These are phyloP conservation scores for Drosophila mettleri DNA, from an alignment of 2,888 invertebrate species.

Conservation along the genomic window DNA sequence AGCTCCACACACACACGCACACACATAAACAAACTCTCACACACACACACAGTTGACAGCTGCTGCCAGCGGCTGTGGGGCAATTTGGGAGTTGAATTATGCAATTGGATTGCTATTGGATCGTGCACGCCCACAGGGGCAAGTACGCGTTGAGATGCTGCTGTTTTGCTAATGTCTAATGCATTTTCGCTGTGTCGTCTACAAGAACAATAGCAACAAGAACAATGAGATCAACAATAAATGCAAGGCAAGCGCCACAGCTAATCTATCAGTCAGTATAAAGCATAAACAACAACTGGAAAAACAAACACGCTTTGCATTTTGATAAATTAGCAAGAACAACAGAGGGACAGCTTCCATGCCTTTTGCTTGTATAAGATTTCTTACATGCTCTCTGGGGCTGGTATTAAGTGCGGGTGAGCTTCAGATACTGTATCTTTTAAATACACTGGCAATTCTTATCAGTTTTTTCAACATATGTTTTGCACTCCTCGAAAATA, in stretches of 20 bases:
- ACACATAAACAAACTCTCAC: too few species aligned
- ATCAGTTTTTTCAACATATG: slow-evolving; percentile 51
- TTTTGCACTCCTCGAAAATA: slow-evolving; percentile 38
- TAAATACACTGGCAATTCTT: slow-evolving; percentile 48
- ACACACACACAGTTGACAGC: slow-evolving; percentile 3
- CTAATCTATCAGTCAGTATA: slow-evolving; percentile 60
- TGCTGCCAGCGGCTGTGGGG: neutral
- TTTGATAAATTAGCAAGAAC: slow-evolving; percentile 65
- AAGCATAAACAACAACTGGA: slow-evolving; percentile 57
- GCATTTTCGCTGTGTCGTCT: slow-evolving; percentile 26
- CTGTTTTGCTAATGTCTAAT: slow-evolving; percentile 36
- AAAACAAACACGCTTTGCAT: slow-evolving; percentile 43
- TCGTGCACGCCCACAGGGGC: slow-evolving; percentile 37
- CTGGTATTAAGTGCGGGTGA: slow-evolving; percentile 54
- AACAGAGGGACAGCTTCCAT: slow-evolving; percentile 32
- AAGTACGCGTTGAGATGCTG: slow-evolving; percentile 9
- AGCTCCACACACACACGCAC: slow-evolving; percentile 11
- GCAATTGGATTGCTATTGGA: slow-evolving; percentile 35
- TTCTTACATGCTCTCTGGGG: slow-evolving; percentile 15
- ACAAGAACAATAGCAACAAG: slow-evolving; percentile 14
- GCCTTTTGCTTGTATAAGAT: neutral
- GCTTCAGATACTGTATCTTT: slow-evolving; percentile 60
- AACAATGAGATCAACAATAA: slow-evolving; percentile 8
- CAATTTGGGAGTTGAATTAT: slow-evolving; percentile 24
- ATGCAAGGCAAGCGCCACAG: slow-evolving; percentile 11